phyloP scores from a whole-genome alignment of 2,888 invertebrate species.

The Halictus ligatus region DNA sequence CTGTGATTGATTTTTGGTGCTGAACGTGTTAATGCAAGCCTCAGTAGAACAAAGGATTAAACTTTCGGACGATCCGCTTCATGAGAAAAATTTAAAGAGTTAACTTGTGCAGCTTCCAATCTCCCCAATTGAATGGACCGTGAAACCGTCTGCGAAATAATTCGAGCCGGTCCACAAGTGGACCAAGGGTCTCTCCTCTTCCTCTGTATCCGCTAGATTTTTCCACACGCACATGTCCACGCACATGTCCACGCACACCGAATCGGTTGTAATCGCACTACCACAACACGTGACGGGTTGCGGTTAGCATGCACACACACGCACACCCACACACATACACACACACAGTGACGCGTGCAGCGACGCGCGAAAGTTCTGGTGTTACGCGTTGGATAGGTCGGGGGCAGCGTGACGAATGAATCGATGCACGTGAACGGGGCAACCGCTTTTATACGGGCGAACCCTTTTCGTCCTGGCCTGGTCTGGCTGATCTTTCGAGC shows the following conservation, averaged over 20 bases:
- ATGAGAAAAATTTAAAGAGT: background rate
- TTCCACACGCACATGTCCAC: background rate
- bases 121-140: background rate
- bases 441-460: conserved; percentile 43
- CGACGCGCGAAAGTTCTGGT: conserved; percentile 50
- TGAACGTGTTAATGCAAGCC: no score
- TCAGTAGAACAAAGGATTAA: background rate
- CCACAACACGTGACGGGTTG: conserved; percentile 47
- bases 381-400: conserved; percentile 70
- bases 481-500: background rate
- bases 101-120: background rate
- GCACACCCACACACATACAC: background rate
- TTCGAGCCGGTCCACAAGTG: conserved; percentile 16
- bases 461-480: conserved; percentile 46
- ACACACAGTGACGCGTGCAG: background rate
- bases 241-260: background rate
- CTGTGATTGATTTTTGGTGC: no score
- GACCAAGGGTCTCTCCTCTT: background rate
- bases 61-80: background rate
- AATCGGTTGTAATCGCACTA: conserved; percentile 34
- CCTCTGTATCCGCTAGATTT: background rate
- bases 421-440: conserved; percentile 42
- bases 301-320: conserved; percentile 27
- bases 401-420: conserved; percentile 57
- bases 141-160: conserved; percentile 31